Percentiles rank a stretch among this genome's conserved stretches.
Conservation (phyloP, 2,113 vertebrate genomes). For the Rhynchomys soricoides region DNA sequence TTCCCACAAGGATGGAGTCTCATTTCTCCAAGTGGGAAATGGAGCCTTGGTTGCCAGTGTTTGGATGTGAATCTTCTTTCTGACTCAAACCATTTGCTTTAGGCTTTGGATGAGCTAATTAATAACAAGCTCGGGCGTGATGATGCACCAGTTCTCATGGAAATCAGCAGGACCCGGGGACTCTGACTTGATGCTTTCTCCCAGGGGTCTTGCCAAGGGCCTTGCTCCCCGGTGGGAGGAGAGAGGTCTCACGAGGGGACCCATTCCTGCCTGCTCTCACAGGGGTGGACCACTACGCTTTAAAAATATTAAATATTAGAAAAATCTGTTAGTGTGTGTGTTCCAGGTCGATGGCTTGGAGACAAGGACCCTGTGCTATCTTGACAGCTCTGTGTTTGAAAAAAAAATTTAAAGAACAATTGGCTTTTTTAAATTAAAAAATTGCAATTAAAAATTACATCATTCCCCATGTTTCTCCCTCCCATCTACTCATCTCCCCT, state of each 20-base stretch:
- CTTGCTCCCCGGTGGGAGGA: background rate
- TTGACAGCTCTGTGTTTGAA: background rate
- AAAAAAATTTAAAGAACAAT: background rate
- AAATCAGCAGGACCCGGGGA: background rate
- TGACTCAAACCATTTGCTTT: slow-evolving; percentile 38
- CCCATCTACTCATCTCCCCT: too few species aligned
- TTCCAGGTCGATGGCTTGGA: too few species aligned
- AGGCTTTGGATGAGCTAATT: background rate
- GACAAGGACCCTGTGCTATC: background rate
- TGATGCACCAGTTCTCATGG: background rate
- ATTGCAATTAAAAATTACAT: background rate
- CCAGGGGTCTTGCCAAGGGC: background rate
- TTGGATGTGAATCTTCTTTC: slow-evolving; percentile 25
- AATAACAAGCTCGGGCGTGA: background rate
- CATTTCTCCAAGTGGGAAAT: slow-evolving; percentile 26
- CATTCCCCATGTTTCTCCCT: background rate
- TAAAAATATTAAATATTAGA: background rate
- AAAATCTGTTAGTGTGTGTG: background rate
- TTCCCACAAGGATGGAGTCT: background rate
- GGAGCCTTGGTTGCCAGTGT: background rate
- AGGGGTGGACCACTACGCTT: background rate
- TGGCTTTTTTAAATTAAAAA: background rate
- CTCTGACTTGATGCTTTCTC: background rate
- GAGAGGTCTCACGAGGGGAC: background rate
- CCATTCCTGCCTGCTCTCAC: background rate